A percentile compares a stretch with the other conserved stretches of the same genome.
These are phyloP conservation scores for Brachyrhaphis roseni DNA, from an alignment of 2,797 vertebrate species.

Conservation along the genomic window DNA sequence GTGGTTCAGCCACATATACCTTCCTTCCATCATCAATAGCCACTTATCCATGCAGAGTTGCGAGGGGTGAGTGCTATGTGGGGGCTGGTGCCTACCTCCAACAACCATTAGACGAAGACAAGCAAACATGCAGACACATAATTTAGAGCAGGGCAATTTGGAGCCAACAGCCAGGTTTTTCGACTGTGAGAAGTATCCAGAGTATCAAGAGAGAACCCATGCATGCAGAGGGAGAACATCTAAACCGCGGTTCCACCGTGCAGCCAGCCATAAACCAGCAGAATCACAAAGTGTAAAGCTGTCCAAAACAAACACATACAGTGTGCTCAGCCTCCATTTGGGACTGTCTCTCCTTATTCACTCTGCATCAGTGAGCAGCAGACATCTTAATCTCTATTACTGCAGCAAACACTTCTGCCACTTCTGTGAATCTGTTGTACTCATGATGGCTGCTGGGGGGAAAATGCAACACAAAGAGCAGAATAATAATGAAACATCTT, in stretches of 20 bases:
- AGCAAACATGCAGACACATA: neutral
- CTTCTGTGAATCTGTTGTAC: constrained; percentile 46
- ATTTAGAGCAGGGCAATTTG: neutral
- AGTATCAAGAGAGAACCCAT: neutral
- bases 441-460: constrained; percentile 6
- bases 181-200: neutral
- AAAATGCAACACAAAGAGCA: constrained; percentile 14
- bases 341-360: constrained; percentile 35
- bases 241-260: neutral
- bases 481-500: constrained; percentile 19
- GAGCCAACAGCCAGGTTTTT: neutral
- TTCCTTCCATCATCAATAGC: neutral
- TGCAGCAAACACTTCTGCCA: constrained; percentile 40
- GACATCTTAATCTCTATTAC: constrained; percentile 71
- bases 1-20: neutral
- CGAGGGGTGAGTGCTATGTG: neutral
- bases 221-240: neutral
- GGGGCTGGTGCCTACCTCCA: neutral
- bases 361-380: constrained; percentile 60
- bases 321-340: constrained; percentile 5
- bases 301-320: constrained; percentile 12
- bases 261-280: neutral
- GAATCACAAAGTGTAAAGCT: neutral
- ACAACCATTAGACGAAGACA: neutral
- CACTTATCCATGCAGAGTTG: neutral